Evolutionary conservation across 2,888 invertebrate genomes (phyloP).

Genomic region (Caenorhabditis panamensis): DNA sequence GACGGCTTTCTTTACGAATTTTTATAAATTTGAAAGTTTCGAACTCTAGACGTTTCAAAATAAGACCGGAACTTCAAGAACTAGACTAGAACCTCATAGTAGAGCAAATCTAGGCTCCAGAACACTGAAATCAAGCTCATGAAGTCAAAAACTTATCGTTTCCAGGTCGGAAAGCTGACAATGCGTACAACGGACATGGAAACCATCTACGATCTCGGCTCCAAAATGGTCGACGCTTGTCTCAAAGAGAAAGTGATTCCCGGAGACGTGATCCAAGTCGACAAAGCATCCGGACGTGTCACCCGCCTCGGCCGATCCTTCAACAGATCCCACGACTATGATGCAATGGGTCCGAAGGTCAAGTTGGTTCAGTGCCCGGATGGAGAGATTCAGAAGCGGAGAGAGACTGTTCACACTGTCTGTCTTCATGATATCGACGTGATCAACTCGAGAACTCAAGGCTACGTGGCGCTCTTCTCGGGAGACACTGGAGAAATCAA

Average conservation of each 20-base stretch:
- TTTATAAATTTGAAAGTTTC: too few species aligned
- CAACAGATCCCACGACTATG: constrained; percentile 95
- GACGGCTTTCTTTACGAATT: too few species aligned
- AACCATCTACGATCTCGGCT: constrained; percentile 98
- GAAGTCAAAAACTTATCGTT: not conserved
- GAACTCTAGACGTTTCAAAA: too few species aligned
- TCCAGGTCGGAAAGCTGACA: constrained; percentile 86
- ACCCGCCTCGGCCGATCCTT: constrained; percentile 88
- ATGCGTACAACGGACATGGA: constrained; percentile 99
- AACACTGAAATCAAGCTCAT: too few species aligned
- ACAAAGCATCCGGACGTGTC: constrained; percentile 89
- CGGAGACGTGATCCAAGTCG: constrained; percentile 95
- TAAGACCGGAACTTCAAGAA: too few species aligned
- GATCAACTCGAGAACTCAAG: constrained; percentile 94
- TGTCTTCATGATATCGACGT: constrained; percentile 99
- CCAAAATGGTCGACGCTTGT: constrained; percentile 78
- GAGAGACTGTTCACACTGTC: constrained; percentile 95
- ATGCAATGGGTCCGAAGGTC: constrained; percentile 90
- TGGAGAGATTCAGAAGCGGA: constrained; percentile 95
- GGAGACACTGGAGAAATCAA: constrained; percentile 99
- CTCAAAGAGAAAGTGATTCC: constrained; percentile 85
- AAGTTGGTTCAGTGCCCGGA: constrained; percentile 98
- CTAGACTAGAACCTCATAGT: too few species aligned
- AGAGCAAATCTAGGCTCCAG: too few species aligned
- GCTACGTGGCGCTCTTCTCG: constrained; percentile 96